These are phyloP conservation scores for Leptinotarsa lineolata DNA, from an alignment of 1,140 invertebrate species.

Conservation along the genomic window DNA sequence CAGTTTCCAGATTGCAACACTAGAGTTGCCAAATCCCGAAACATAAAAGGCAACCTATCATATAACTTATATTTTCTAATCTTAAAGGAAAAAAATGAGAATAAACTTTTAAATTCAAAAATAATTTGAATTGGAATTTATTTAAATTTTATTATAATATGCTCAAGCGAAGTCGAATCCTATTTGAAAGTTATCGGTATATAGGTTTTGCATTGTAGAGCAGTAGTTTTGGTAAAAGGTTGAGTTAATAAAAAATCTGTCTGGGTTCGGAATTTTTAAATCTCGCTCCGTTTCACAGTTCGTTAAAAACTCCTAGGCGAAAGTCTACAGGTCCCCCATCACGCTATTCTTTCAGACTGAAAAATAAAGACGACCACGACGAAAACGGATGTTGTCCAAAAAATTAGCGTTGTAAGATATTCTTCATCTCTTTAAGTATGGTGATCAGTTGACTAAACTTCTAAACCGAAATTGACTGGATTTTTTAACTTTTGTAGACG, in stretches of 20 bases:
- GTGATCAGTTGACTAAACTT: not conserved
- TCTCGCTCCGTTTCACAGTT: not conserved
- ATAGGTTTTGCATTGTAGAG: too few species aligned
- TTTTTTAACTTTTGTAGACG: not conserved
- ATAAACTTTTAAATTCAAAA: too few species aligned
- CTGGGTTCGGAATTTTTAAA: not conserved
- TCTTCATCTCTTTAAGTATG: not conserved
- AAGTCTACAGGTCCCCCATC: conserved; percentile 1
- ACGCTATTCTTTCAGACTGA: conserved; percentile 15
- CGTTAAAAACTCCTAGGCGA: not conserved
- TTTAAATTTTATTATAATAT: too few species aligned
- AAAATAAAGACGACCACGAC: not conserved
- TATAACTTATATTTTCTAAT: too few species aligned
- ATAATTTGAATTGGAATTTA: too few species aligned
- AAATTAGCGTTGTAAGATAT: conserved; percentile 3
- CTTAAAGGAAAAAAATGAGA: too few species aligned
- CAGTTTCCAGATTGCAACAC: too few species aligned
- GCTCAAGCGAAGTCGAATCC: too few species aligned
- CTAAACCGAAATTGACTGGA: not conserved
- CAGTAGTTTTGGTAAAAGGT: too few species aligned
- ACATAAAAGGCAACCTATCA: too few species aligned
- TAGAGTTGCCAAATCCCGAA: too few species aligned
- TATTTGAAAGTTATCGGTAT: too few species aligned
- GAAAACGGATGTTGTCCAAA: conserved; percentile 6
- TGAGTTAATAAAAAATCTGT: not conserved